phyloP scores from a whole-genome alignment of 1,140 invertebrate species.

The Patella vulgata region DNA sequence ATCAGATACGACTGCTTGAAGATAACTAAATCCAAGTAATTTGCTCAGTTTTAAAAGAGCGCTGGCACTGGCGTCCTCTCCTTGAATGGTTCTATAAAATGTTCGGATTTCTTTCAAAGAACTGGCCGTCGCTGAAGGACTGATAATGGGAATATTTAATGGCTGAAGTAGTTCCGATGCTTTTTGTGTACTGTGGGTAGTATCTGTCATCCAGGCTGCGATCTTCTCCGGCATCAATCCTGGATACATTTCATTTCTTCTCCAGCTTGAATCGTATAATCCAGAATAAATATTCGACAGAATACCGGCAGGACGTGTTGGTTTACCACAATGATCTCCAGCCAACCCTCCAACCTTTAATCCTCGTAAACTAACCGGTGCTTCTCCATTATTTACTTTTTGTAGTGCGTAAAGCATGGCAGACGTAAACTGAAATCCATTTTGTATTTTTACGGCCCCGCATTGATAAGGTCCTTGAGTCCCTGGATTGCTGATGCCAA shows the following conservation, averaged over 20 bases:
- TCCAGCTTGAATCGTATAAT: slow-evolving; percentile 17
- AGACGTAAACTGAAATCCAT: slow-evolving; percentile 75
- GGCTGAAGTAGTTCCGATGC: slow-evolving; percentile 43
- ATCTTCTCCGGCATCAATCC: slow-evolving; percentile 26
- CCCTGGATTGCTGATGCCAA: slow-evolving; percentile 41
- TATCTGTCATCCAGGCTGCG: slow-evolving; percentile 54
- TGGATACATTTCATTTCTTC: slow-evolving; percentile 5
- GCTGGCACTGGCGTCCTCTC: slow-evolving; percentile 80
- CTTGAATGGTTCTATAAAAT: slow-evolving; percentile 82
- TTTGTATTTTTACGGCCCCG: slow-evolving; percentile 65
- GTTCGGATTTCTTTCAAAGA: slow-evolving; percentile 79
- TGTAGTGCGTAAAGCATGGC: slow-evolving; percentile 84
- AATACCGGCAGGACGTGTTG: slow-evolving; percentile 36
- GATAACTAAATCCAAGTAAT: slow-evolving; percentile 43
- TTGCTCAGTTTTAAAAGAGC: slow-evolving; percentile 70
- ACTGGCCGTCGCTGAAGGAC: slow-evolving; percentile 70
- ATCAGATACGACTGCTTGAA: slow-evolving; percentile 45
- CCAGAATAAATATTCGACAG: slow-evolving; percentile 51
- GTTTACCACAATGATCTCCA: slow-evolving; percentile 55
- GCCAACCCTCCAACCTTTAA: slow-evolving; percentile 47
- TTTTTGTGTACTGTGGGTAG: slow-evolving; percentile 37
- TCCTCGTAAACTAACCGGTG: slow-evolving; percentile 34
- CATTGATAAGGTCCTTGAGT: slow-evolving; percentile 42
- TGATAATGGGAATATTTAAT: slow-evolving; percentile 49
- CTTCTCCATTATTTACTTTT: slow-evolving; percentile 72